phyloP scores from a whole-genome alignment of 1,140 invertebrate species.

The Diorhabda carinulata region DNA sequence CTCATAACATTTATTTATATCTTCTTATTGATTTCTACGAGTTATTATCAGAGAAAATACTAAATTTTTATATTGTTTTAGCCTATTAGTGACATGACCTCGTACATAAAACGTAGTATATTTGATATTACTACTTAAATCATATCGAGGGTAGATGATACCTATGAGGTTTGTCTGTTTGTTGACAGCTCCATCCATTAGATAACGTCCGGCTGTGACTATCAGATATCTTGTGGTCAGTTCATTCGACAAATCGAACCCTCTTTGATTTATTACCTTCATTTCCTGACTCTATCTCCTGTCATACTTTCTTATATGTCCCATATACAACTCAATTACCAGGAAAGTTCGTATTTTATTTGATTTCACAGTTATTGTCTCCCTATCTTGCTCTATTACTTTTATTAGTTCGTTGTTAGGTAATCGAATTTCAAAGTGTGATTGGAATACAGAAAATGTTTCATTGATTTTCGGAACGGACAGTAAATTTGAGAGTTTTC shows the following conservation, averaged over 20 bases:
- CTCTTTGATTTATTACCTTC: conserved; percentile 42
- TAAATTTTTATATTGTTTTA: too few species aligned
- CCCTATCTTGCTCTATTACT: not conserved
- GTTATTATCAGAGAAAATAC: too few species aligned
- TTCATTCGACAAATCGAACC: conserved; percentile 41
- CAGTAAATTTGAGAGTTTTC: too few species aligned
- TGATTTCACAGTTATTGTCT: conserved; percentile 9
- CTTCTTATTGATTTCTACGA: too few species aligned
- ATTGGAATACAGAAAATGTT: not conserved
- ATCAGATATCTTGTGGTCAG: conserved; percentile 40
- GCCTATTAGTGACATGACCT: too few species aligned
- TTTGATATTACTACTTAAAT: conserved; percentile 5
- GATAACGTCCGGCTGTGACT: conserved; percentile 39
- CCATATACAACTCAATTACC: conserved; percentile 36
- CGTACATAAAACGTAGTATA: too few species aligned
- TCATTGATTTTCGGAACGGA: not conserved
- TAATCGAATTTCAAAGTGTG: not conserved
- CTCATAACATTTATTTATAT: too few species aligned
- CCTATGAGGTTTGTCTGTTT: conserved; percentile 28
- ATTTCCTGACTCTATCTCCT: conserved; percentile 34
- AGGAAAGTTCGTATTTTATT: conserved; percentile 15
- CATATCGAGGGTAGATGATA: not conserved
- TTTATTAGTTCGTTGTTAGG: conserved; percentile 11
- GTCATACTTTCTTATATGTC: conserved; percentile 34
- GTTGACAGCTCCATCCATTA: conserved; percentile 42